Evolutionary conservation across 2,797 vertebrate genomes (phyloP).

Genomic region (Liparis tanakae): DNA sequence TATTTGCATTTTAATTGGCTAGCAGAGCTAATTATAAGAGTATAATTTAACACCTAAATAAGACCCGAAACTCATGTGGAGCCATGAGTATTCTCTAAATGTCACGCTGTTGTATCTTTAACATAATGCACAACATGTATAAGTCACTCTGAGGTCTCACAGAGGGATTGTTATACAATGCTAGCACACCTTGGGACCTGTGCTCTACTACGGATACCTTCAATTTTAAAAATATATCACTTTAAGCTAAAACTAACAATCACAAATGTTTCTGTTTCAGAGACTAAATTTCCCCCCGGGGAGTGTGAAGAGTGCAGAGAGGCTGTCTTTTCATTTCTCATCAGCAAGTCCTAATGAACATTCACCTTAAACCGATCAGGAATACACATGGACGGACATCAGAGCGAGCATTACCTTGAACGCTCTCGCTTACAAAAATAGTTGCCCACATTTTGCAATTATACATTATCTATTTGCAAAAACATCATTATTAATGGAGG

Average conservation of each 20-base stretch:
- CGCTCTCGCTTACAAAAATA: conserved; percentile 15
- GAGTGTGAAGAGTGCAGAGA: conserved; percentile 42
- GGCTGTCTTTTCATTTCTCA: conserved; percentile 27
- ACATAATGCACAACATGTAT: conserved; percentile 35
- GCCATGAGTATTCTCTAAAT: conserved; percentile 62
- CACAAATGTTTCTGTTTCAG: conserved; percentile 48
- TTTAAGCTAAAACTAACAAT: conserved; percentile 52
- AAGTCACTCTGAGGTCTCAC: conserved; percentile 34
- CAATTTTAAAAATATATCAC: conserved; percentile 22
- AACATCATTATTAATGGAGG: conserved; percentile 60
- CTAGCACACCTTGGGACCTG: conserved; percentile 35
- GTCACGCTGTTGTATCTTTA: conserved; percentile 46
- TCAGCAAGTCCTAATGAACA: conserved; percentile 1
- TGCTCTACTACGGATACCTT: conserved; percentile 30
- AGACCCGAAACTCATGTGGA: conserved; percentile 37
- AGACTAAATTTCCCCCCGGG: conserved; percentile 46
- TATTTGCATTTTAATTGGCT: conserved; percentile 65
- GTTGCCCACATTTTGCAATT: conserved; percentile 28
- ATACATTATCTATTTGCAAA: conserved; percentile 39
- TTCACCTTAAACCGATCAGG: conserved; percentile 17
- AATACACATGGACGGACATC: neutral
- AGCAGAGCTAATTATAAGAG: conserved; percentile 50
- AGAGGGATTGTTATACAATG: conserved; percentile 20
- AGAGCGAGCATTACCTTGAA: conserved; percentile 13
- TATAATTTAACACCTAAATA: conserved; percentile 52